Base-by-base conservation (phyloP, 2,888 invertebrate species). In the Drosophila cognata region DNA sequence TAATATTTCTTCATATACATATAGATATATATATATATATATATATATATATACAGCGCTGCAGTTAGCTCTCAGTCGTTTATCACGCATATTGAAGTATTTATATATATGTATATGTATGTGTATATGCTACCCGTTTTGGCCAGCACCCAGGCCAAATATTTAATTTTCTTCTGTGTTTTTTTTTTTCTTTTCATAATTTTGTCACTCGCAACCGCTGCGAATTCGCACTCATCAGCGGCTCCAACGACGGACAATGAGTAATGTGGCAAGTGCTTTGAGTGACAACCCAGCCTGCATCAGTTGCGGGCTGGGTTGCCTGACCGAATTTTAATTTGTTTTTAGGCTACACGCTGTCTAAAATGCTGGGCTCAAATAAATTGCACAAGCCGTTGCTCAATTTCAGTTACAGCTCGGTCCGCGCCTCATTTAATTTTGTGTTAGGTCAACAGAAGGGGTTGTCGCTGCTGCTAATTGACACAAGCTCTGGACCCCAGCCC, bases 351-450 rank as follows among this genome's bases (percentile, higher is more conserved):
- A n/a, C n/a, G 41, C 41, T 11, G 43, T 43, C 43, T 13, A 43
- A 43, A 43, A 6, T 43, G 71, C 56, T 71, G 29, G 48, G 50
- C 57, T 58, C 52, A 69, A 62, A 79, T 65, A 74, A 77, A 79
- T 74, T 74, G 70, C 65, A 52, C 43, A 62, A 70, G 62, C 77
- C 65, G 70, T 65, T 55, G 77, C 77, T 80, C 80, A 65, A 41
- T 74, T 77, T 65, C 69, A 64, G 43, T 50, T 46, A 38, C 53
- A 52, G n/a, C 29, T 25, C 25, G 28, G 16, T 25, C 28, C 7
- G 50, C 66, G 55, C 74, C 71, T 78, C 83, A 85, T 85, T 82
- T 71, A 73, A 86, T 83, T 88, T 83, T 61, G 66, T 79, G 67
- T 72, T 82, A 70, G 84, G 88, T 87, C 84, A 84, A 85, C 72